These are phyloP conservation scores for Tachystola acroxantha DNA, from an alignment of 2,888 invertebrate species.

Conservation along the genomic window DNA sequence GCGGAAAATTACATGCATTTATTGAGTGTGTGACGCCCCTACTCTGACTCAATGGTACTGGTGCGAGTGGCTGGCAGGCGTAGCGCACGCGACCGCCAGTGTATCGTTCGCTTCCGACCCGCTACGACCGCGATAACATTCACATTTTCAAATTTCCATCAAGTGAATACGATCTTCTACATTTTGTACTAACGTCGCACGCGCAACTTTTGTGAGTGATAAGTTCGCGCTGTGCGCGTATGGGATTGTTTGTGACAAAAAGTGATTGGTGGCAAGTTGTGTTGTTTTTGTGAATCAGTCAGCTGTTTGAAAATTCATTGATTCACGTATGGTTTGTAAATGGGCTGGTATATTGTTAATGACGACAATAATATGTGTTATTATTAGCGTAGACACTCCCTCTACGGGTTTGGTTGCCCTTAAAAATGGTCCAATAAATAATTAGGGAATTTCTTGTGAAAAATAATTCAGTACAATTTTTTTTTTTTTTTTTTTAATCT, in stretches of 20 bases:
- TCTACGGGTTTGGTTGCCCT: no score
- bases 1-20: constrained; percentile 55
- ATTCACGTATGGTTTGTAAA: constrained; percentile 41
- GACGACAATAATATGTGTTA: no score
- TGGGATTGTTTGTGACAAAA: constrained; percentile 18
- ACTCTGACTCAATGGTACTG: constrained; percentile 51
- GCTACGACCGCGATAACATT: constrained; percentile 35
- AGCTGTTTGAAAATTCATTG: constrained; percentile 40
- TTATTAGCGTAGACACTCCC: no score
- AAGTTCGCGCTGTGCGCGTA: constrained; percentile 43
- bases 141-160: constrained; percentile 17
- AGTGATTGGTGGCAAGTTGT: constrained; percentile 24
- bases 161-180: not conserved
- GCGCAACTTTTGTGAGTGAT: constrained; percentile 53
- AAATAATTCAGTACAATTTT: no score
- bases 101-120: constrained; percentile 58
- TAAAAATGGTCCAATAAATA: no score
- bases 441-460: no score
- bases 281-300: constrained; percentile 43
- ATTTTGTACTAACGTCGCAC: constrained; percentile 24
- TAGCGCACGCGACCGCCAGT: constrained; percentile 42
- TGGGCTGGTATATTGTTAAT: constrained; percentile 18
- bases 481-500: no score
- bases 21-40: constrained; percentile 57
- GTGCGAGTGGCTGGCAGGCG: constrained; percentile 24